Evolutionary conservation across 2,797 vertebrate species (phyloP).

Genomic region (Coranthus polyacanthus): DNA sequence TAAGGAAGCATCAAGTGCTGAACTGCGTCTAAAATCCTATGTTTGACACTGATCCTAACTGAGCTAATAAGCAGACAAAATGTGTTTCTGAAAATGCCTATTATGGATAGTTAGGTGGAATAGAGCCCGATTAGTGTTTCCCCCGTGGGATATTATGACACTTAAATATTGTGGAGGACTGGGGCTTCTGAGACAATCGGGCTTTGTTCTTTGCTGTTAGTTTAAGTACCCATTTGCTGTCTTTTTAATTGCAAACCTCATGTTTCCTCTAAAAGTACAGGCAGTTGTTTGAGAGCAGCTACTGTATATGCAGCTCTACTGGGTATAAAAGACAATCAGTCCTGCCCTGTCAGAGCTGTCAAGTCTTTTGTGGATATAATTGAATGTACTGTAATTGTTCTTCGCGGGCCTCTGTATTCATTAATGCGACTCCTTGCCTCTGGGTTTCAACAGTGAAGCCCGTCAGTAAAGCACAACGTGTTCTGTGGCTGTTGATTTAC

Average conservation of each 20-base stretch:
- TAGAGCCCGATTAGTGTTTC: not conserved
- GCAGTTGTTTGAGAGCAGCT: not conserved
- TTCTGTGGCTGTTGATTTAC: not conserved
- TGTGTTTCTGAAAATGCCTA: no score
- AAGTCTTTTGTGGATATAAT: conserved; percentile 1
- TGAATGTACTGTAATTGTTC: conserved; percentile 1
- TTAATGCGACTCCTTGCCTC: conserved; percentile 5
- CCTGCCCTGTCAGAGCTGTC: not conserved
- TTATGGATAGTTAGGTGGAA: conserved; percentile 4
- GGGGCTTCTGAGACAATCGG: not conserved
- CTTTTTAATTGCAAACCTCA: not conserved
- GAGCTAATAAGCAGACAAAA: conserved; percentile 29
- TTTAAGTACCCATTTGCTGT: not conserved
- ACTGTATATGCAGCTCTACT: conserved; percentile 4
- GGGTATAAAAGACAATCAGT: not conserved
- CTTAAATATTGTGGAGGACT: not conserved
- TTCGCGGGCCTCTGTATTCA: conserved; percentile 4
- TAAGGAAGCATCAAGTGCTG: no score
- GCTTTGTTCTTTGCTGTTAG: not conserved
- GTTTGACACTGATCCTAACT: no score
- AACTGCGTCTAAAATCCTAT: no score
- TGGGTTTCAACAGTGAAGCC: conserved; percentile 7
- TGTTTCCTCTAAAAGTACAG: not conserved
- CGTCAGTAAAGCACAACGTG: not conserved
- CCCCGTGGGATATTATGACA: not conserved